A percentile compares a stretch with the other conserved stretches of the same genome.
These are phyloP conservation scores for Ectobius pallidus DNA, from an alignment of 2,888 invertebrate genomes.

Conservation along the genomic window DNA sequence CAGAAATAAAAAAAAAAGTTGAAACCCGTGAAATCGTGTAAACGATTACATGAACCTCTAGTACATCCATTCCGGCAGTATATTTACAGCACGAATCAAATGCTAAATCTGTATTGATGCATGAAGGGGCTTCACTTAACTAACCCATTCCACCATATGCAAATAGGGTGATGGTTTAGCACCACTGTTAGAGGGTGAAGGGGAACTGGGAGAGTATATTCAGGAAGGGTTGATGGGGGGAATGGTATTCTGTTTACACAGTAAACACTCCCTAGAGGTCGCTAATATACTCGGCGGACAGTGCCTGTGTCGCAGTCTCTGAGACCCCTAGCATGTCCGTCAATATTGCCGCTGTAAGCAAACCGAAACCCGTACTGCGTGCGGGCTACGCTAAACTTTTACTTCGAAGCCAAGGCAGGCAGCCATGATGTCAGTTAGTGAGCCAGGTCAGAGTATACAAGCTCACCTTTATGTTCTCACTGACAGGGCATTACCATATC, in stretches of 20 bases:
- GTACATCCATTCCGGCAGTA: not conserved
- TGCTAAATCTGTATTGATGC: conserved; percentile 1
- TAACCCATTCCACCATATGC: not conserved
- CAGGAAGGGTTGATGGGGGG: not conserved
- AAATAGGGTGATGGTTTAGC: not conserved
- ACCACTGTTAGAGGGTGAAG: not conserved
- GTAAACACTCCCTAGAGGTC: conserved; percentile 27
- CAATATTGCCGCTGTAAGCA: conserved; percentile 21
- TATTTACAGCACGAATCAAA: not conserved
- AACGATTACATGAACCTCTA: not conserved
- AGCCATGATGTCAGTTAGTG: not conserved
- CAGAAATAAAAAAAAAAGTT: no score
- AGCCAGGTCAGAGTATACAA: not conserved
- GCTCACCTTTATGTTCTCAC: not conserved
- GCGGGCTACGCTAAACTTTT: not conserved
- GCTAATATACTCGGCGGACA: conserved; percentile 27
- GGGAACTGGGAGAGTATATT: not conserved
- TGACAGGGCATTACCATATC: not conserved
- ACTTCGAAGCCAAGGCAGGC: not conserved
- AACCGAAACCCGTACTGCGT: not conserved
- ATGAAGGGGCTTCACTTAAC: not conserved
- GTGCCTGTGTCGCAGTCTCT: not conserved
- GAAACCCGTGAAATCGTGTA: not conserved
- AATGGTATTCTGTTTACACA: conserved; percentile 19
- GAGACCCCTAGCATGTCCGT: not conserved